phyloP scores from a whole-genome alignment of 2,797 vertebrate species.

The Spondyliosoma cantharus region DNA sequence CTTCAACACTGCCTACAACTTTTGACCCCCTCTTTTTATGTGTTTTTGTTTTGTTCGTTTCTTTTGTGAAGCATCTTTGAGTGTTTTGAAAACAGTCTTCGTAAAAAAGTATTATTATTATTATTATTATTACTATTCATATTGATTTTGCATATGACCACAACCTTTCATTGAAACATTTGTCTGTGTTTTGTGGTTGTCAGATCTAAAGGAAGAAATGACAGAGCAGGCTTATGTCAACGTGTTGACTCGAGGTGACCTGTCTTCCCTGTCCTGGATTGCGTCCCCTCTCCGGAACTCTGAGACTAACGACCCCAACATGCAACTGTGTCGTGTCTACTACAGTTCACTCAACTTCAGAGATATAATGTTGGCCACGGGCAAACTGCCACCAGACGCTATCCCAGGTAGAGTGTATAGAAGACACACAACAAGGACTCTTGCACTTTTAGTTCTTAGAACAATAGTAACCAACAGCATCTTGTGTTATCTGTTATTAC shows the following conservation, averaged over 20 bases:
- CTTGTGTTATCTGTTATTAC: neutral
- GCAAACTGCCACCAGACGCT: constrained; percentile 94
- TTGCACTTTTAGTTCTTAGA: neutral
- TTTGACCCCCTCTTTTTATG: no score
- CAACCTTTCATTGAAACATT: neutral
- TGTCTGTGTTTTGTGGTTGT: constrained; percentile 20
- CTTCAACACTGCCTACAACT: no score
- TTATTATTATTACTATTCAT: no score
- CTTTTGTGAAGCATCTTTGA: no score
- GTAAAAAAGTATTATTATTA: no score
- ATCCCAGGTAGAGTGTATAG: constrained; percentile 89
- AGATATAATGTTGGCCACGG: constrained; percentile 97
- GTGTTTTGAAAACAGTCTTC: no score
- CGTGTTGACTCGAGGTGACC: constrained; percentile 92
- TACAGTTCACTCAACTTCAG: constrained; percentile 97
- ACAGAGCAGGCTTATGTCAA: constrained; percentile 93
- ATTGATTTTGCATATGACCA: no score
- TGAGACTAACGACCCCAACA: constrained; percentile 55
- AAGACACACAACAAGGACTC: neutral
- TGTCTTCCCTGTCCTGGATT: constrained; percentile 95
- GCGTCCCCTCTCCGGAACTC: constrained; percentile 88
- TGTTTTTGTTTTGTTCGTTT: no score
- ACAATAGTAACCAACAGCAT: neutral
- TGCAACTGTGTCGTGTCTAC: constrained; percentile 89
- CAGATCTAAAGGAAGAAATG: constrained; percentile 85